A percentile compares a stretch with the other conserved stretches of the same genome.
These are phyloP conservation scores for Cryptomyrus ogoouensis DNA, from an alignment of 2,113 vertebrate genomes.

Conservation along the genomic window DNA sequence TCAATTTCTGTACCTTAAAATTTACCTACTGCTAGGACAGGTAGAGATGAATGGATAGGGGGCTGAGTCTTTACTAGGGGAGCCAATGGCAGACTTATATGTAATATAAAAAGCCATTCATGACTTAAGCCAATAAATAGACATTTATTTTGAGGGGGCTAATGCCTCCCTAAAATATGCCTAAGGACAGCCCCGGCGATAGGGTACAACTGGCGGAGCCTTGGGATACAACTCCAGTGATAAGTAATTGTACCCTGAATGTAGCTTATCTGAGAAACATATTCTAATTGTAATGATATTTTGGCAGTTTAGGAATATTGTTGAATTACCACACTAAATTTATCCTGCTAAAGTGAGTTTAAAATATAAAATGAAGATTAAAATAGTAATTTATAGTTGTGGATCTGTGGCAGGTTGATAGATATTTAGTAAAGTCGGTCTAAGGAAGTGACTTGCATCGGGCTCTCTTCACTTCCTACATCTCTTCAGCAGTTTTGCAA, in stretches of 20 bases:
- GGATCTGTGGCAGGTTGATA: background rate
- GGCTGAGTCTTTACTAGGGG: background rate
- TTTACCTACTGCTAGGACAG: background rate
- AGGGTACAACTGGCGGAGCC: background rate
- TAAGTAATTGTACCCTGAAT: background rate
- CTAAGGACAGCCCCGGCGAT: background rate
- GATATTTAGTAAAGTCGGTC: background rate
- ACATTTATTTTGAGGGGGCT: background rate
- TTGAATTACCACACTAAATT: background rate
- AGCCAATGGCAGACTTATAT: background rate
- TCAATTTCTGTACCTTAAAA: background rate
- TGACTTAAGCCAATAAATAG: background rate
- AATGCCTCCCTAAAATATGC: background rate
- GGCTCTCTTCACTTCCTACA: slow-evolving; percentile 24
- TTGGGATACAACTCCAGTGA: background rate
- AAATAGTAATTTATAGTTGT: background rate
- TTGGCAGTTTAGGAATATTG: background rate
- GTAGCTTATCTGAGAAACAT: background rate
- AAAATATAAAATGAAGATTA: background rate
- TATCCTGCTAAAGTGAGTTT: background rate
- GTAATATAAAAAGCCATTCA: background rate
- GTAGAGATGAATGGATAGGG: background rate
- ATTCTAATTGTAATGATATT: background rate
- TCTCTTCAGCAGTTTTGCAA: slow-evolving; percentile 7
- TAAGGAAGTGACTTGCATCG: slow-evolving; percentile 20